Evolutionary conservation across 2,113 vertebrate genomes (phyloP), one percentile per base, ranked within the genome.

Genomic region (Brachyistius frenatus): DNA sequence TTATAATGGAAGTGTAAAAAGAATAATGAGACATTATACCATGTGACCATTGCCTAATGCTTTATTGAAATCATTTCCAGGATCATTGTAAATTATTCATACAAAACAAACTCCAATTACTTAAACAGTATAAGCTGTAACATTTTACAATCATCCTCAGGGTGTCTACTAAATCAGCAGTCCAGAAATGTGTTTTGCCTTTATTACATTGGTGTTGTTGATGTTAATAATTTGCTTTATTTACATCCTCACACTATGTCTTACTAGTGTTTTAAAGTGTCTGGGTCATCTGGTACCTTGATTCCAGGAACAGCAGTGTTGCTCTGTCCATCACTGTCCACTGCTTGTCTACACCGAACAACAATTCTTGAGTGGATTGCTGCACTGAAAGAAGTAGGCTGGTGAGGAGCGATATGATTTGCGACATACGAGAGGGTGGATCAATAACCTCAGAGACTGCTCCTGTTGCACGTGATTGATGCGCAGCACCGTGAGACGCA

Each of bases 21-120:
- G 52, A 86, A 84, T 76, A 84, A 81, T 64, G 41, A 37, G 33
- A 68, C 46, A 66, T 74, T 66, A 80, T 71, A 52, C 41, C 52
- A 65, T 44, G 23, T 76, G 71, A 83, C 86, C 73, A 85, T 78
- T 86, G 73, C 47, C 68, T 78, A 32, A 84, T 88, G 66, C 37
- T 72, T 76, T 81, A 87, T 67, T 87, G 56, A 84, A 84, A 66
- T 57, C 62, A 66, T 81, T 78, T 84, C 36, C 33, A 65, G 60
- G 80, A 82, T 80, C 53, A 73, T 36, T 78, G 56, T 80, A 55
- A 55, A 85, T 85, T 72, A 86, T 85, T 74, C 32, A 85, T 84
- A 66, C 66, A 78, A 67, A 76, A 73, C 66, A 74, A 81, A 73
- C 46, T 63, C 35, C 57, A 74, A 68, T 67, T 58, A 76, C 57